Conservation (phyloP, 92 coral and sea anemone genomes). For the Epizoanthus fatuus region DNA sequence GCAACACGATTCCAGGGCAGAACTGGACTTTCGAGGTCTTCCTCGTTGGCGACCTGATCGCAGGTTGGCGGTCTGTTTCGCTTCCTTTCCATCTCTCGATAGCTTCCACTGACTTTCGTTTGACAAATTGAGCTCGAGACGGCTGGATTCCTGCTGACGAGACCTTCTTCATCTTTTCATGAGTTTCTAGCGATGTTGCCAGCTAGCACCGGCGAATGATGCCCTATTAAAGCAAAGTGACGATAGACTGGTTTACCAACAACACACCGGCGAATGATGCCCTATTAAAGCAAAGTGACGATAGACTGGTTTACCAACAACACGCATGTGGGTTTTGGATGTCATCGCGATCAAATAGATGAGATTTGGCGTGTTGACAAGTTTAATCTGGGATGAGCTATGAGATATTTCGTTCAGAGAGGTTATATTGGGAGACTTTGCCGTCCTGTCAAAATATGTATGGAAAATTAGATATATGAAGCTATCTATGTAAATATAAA, state of each 20-base stretch:
- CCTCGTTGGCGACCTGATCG: conserved; percentile 57
- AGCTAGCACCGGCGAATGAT: neutral
- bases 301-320: too few relatives aligned
- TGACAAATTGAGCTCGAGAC: conserved; percentile 67
- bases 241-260: neutral
- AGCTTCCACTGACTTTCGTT: conserved; percentile 59
- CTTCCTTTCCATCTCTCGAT: conserved; percentile 70
- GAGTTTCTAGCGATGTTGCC: conserved; percentile 14
- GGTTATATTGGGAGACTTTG: too few relatives aligned
- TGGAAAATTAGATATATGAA: too few relatives aligned
- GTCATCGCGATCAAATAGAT: neutral
- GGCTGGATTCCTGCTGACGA: conserved; percentile 52
- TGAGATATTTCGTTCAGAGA: too few relatives aligned
- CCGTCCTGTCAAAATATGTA: too few relatives aligned
- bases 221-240: neutral
- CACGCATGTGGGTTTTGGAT: neutral
- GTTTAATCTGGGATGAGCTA: too few relatives aligned
- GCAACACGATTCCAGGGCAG: conserved; percentile 59
- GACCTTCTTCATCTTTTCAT: conserved; percentile 65
- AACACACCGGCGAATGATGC: too few relatives aligned
- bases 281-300: too few relatives aligned
- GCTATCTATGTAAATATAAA: too few relatives aligned
- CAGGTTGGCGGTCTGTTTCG: conserved; percentile 64
- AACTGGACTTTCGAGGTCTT: conserved; percentile 51
- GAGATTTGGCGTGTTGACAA: neutral